Conservation (phyloP, 2,888 invertebrate species). For the Cephus pulcher region DNA sequence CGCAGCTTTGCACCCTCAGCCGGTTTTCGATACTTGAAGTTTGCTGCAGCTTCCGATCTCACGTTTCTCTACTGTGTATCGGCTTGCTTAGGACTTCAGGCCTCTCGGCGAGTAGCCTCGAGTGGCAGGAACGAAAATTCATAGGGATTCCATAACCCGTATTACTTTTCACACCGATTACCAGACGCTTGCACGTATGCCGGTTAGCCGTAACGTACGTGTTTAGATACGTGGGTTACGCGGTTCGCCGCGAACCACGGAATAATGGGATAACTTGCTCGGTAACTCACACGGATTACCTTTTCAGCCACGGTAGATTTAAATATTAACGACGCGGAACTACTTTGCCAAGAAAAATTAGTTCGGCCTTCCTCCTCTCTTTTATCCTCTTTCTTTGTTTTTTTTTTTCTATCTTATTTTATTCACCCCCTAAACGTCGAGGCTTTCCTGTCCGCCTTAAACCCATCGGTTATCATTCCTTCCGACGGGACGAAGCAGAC, state of each 20-base stretch:
- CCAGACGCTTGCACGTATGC: neutral
- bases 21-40: neutral
- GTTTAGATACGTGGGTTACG: neutral
- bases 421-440: neutral
- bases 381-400: neutral
- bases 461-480: neutral
- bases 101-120: neutral
- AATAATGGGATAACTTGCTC: conserved; percentile 3
- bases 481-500: neutral
- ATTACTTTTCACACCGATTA: neutral
- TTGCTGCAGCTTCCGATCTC: neutral
- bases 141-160: neutral
- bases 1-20: neutral
- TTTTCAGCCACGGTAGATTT: neutral
- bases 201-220: neutral
- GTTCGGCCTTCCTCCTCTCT: neutral
- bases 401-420: neutral
- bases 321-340: conserved; percentile 2
- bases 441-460: neutral
- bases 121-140: neutral
- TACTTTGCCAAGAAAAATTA: neutral
- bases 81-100: neutral
- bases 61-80: neutral
- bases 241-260: neutral
- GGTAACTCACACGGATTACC: neutral